Evolutionary conservation across 2,797 vertebrate species (phyloP).

Genomic region (Taenioides sp.): DNA sequence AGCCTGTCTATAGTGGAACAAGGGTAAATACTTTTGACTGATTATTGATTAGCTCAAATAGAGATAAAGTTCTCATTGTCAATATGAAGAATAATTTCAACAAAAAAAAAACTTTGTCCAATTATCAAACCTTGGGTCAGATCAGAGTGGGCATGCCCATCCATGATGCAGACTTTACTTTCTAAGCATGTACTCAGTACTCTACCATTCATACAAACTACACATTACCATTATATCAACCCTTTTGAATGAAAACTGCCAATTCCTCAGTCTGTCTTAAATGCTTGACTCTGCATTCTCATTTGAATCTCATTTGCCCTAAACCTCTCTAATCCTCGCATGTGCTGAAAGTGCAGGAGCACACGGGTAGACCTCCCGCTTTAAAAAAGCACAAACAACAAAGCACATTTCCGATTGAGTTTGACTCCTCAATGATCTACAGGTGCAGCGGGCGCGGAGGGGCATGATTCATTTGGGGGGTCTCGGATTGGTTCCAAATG

Average conservation of each 20-base stretch:
- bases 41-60: too few relatives aligned
- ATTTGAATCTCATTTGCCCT: constrained; percentile 27
- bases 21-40: too few relatives aligned
- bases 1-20: too few relatives aligned
- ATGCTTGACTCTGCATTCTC: constrained; percentile 3
- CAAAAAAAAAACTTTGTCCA: too few relatives aligned
- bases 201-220: neutral
- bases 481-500: constrained; percentile 65
- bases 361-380: constrained; percentile 19
- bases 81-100: too few relatives aligned
- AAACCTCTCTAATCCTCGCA: constrained; percentile 15
- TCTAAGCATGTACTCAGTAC: neutral
- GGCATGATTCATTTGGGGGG: constrained; percentile 51
- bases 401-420: constrained; percentile 54
- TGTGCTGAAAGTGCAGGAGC: constrained; percentile 28
- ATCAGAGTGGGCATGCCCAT: too few relatives aligned
- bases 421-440: constrained; percentile 62
- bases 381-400: constrained; percentile 41
- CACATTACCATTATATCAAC: constrained; percentile 1
- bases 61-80: too few relatives aligned
- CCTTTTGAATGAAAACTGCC: neutral
- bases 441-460: constrained; percentile 53
- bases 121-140: too few relatives aligned
- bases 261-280: neutral
- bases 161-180: too few relatives aligned